These are phyloP conservation scores for Onthophagus taurus DNA, from an alignment of 1,140 invertebrate species.

Conservation along the genomic window DNA sequence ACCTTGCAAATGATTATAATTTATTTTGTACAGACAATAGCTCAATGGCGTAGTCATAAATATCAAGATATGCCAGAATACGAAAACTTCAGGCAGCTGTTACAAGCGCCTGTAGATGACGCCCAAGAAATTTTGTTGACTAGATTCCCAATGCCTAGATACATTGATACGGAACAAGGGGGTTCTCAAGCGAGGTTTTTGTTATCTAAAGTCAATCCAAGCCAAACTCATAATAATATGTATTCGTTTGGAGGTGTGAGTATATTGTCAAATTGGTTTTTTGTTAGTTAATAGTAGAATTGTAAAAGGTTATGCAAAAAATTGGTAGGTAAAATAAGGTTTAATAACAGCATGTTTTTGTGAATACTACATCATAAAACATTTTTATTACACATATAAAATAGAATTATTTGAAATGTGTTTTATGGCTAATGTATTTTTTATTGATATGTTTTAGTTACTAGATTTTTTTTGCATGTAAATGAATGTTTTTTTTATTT, in stretches of 20 bases:
- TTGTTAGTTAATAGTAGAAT: no score
- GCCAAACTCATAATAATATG: conserved; percentile 99
- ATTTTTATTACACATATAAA: no score
- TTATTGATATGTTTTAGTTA: background rate
- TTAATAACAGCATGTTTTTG: no score
- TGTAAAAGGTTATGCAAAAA: no score
- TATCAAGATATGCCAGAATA: conserved; percentile 97
- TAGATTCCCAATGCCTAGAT: conserved; percentile 96
- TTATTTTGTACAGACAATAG: conserved; percentile 69
- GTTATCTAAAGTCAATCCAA: conserved; percentile 98
- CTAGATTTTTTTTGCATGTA: conserved; percentile 1
- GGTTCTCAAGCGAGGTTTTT: conserved; percentile 97
- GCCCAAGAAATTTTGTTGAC: conserved; percentile 92
- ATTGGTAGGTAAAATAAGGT: no score
- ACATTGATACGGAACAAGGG: conserved; percentile 98
- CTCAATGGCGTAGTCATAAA: conserved; percentile 86
- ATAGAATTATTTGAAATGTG: no score
- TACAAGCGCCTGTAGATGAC: conserved; percentile 94
- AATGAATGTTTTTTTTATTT: conserved; percentile 18
- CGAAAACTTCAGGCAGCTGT: conserved; percentile 91
- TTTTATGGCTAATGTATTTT: background rate
- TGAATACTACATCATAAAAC: no score
- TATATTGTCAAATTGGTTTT: no score
- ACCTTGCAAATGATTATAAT: conserved; percentile 5
- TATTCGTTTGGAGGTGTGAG: conserved; percentile 87